Evolutionary conservation across 2,797 vertebrate species (phyloP).

Genomic region (Sebastes hubbsi): DNA sequence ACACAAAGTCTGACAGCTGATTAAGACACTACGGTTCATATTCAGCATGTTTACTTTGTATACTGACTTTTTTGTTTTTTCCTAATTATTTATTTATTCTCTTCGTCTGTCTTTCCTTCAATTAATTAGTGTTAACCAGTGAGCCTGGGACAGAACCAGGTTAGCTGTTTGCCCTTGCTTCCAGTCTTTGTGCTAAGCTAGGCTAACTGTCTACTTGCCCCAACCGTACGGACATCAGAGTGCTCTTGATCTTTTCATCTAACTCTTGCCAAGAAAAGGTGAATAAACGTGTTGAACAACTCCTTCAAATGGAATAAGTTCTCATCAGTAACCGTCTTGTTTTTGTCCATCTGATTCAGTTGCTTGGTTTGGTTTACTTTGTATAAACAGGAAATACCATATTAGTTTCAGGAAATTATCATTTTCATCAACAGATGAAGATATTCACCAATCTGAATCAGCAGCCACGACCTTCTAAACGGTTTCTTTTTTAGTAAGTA

Average conservation of each 20-base stretch:
- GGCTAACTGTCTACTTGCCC: background rate
- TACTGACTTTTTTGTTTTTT: background rate
- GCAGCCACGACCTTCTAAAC: background rate
- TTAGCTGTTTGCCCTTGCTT: background rate
- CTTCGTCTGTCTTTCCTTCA: background rate
- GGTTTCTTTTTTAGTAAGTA: background rate
- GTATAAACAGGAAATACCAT: slow-evolving; percentile 56
- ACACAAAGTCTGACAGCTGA: background rate
- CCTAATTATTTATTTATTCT: background rate
- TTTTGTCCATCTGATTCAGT: background rate
- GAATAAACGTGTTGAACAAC: background rate
- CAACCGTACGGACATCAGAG: background rate
- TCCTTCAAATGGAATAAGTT: background rate
- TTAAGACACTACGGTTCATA: background rate
- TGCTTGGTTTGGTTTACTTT: background rate
- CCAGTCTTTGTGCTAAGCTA: background rate
- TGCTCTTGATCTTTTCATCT: background rate
- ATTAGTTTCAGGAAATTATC: slow-evolving; percentile 27
- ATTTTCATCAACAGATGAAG: background rate
- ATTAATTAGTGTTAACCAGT: background rate
- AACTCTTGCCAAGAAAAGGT: background rate
- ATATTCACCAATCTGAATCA: background rate
- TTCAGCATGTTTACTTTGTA: background rate
- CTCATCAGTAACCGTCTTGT: background rate
- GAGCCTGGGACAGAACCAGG: background rate